Evolutionary conservation across 2,113 vertebrate genomes (phyloP), one percentile per base, ranked within the genome.

Genomic region (Sylvietta virens): DNA sequence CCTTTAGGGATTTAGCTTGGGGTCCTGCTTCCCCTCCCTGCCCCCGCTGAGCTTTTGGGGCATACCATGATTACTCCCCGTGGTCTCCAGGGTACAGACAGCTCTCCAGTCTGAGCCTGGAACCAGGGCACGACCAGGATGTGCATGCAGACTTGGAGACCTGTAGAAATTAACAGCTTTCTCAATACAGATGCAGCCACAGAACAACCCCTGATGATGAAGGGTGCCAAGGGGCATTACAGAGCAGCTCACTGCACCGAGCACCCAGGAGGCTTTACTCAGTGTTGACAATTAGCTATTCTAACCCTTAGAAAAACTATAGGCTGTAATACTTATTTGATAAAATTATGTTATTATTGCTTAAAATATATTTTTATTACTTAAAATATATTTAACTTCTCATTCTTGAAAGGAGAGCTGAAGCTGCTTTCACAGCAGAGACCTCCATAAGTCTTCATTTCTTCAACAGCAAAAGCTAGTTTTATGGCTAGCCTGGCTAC

Each of bases 61-160:
- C 2, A 0, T 3, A 23, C 3, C 13, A 3, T 0, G 3, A 10
- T 50, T 65, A 24, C 22, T 40, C 69, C 19, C 57, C 3, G 0
- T 15, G 24, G 33, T 51, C 31, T 40, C 6, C 8, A 64, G 39
- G n/a, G 15, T 10, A 54, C 33, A 16, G 70, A 44, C 4, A 56
- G 66, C 66, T 85, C 81, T 72, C 1, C 1, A 64, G 56, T 54
- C n/a, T 39, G 37, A 92, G 72, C 61, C 60, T n/a, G 69, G 42
- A 81, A 58, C 40, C 14, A 4, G 3, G 2, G 1, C 44, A 64
- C 0, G 3, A 23, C 53, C 53, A 26, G 15, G 48, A 53, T 0
- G 0, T 17, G 20, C 31, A 30, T 3, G 39, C 45, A 42, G 64
- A 27, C 77, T 10, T 45, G 61, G 51, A 84, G 53, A 39, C 4